These are phyloP conservation scores for Rousettus leschenaultii DNA, from an alignment of 2,113 vertebrate species.

Conservation along the genomic window DNA sequence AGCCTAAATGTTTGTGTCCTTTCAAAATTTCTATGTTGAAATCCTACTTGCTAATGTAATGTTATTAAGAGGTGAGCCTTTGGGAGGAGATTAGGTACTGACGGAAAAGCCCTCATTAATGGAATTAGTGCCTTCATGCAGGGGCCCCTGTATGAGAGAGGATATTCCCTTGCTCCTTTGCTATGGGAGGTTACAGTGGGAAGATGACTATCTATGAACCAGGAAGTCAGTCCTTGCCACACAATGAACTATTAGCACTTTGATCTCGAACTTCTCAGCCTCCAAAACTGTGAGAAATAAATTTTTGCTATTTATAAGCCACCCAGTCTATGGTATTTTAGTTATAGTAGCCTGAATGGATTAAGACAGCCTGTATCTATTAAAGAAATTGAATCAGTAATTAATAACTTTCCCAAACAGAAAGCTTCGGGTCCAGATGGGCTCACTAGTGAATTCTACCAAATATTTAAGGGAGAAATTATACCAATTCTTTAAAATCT, in stretches of 20 bases:
- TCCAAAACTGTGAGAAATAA: neutral
- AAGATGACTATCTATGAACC: neutral
- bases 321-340: neutral
- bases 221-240: neutral
- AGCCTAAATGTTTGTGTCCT: neutral
- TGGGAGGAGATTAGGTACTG: neutral
- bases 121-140: neutral
- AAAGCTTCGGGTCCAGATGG: neutral
- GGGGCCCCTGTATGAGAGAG: neutral
- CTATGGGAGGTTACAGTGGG: neutral
- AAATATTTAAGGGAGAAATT: neutral
- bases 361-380: neutral
- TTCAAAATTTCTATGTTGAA: neutral
- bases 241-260: neutral
- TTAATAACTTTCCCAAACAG: neutral
- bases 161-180: neutral
- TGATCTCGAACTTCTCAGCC: neutral
- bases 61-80: neutral
- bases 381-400: neutral
- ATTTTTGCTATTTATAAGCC: neutral
- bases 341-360: neutral
- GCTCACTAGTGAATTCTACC: neutral
- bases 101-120: neutral
- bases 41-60: neutral
- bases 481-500: neutral